Evolutionary conservation across 2,797 vertebrate species (phyloP).

Genomic region (Pristis pectinata): DNA sequence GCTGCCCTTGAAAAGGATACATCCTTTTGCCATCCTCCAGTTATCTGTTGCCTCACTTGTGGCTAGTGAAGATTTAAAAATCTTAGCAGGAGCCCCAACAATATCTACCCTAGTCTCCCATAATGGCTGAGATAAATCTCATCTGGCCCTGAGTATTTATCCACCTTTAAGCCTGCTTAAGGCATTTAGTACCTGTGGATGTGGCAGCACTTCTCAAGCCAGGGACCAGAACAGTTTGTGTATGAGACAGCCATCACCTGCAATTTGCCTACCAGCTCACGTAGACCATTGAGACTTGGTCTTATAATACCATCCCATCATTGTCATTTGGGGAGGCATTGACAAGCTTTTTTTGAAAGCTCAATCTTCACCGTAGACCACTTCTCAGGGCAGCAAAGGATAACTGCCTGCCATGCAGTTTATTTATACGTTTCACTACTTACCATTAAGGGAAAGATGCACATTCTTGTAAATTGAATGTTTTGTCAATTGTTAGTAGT

Average conservation of each 20-base stretch:
- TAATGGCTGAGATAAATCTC: too few species aligned
- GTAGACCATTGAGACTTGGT: not conserved
- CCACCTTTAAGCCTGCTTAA: too few species aligned
- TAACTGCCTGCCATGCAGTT: not conserved
- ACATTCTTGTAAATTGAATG: not conserved
- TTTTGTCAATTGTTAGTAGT: not conserved
- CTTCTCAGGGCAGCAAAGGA: not conserved
- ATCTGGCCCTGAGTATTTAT: too few species aligned
- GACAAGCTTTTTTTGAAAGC: too few species aligned
- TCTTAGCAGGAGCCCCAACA: too few species aligned
- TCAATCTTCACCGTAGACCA: not conserved
- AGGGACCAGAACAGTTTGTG: not conserved
- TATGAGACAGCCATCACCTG: not conserved
- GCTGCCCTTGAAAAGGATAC: too few species aligned
- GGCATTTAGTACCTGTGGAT: too few species aligned
- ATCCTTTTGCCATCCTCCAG: too few species aligned
- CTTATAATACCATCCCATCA: not conserved
- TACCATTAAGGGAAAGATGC: not conserved
- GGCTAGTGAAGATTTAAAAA: too few species aligned
- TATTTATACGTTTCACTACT: not conserved
- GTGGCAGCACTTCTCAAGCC: not conserved
- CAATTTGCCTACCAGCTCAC: not conserved
- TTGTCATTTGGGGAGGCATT: not conserved
- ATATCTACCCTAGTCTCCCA: too few species aligned
- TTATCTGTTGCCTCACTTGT: too few species aligned